Evolutionary conservation across 2,797 vertebrate species (phyloP).

Genomic region (Avahi laniger): DNA sequence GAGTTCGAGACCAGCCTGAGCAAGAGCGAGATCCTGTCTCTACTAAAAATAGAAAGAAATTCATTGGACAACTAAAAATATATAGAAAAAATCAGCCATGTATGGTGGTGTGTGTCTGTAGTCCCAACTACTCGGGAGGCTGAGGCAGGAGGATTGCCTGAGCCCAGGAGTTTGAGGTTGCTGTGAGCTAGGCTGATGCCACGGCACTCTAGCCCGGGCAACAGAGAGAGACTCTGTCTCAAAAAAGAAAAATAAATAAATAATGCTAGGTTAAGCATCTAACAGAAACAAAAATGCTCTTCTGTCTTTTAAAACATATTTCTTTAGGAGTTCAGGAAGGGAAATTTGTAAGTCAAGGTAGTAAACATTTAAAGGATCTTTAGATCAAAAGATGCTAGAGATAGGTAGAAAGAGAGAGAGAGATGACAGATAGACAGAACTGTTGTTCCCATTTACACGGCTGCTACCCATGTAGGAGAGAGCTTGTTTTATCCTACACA

Average conservation of each 20-base stretch:
- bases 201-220: too few relatives aligned
- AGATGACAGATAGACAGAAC: background rate
- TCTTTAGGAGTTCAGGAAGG: background rate
- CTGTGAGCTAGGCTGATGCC: too few relatives aligned
- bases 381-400: background rate
- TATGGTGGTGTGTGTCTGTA: too few relatives aligned
- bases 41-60: too few relatives aligned
- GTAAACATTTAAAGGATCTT: slow-evolving; percentile 7
- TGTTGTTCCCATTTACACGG: background rate
- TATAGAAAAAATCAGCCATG: too few relatives aligned
- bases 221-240: too few relatives aligned
- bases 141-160: too few relatives aligned
- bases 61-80: too few relatives aligned
- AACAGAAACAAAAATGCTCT: background rate
- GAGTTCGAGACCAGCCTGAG: too few relatives aligned
- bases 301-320: slow-evolving; percentile 16
- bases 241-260: background rate
- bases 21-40: too few relatives aligned
- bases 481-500: background rate
- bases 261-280: slow-evolving; percentile 7
- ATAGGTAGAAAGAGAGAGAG: background rate
- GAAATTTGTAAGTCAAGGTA: background rate
- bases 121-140: too few relatives aligned
- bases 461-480: background rate
- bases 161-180: too few relatives aligned